phyloP scores from a whole-genome alignment of 2,888 invertebrate genomes.

The Galeopsomyia nigrocyanea region DNA sequence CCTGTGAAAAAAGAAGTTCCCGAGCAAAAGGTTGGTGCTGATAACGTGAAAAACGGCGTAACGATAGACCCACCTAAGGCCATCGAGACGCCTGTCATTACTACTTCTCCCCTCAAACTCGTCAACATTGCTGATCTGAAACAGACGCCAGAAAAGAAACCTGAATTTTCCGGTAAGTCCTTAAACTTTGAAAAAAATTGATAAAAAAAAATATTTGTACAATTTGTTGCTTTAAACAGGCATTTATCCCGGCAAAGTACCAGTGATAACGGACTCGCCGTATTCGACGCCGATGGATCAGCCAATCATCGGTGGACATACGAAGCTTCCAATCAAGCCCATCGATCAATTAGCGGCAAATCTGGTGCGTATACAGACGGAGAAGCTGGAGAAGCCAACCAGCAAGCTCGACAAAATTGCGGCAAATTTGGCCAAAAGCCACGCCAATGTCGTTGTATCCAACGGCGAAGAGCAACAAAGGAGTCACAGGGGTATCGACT shows the following conservation, averaged over 20 bases:
- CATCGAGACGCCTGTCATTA: conserved; percentile 65
- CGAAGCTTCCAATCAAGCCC: conserved; percentile 61
- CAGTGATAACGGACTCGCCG: conserved; percentile 39
- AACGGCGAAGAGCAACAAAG: conserved; percentile 52
- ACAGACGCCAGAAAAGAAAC: conserved; percentile 53
- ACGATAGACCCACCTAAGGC: conserved; percentile 50
- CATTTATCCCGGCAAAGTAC: conserved; percentile 42
- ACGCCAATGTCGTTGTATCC: conserved; percentile 43
- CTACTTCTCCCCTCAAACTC: conserved; percentile 62
- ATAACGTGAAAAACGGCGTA: conserved; percentile 36
- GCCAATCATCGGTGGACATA: conserved; percentile 49
- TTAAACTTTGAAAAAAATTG: neutral
- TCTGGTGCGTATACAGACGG: conserved; percentile 62
- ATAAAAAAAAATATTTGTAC: conserved; percentile 25
- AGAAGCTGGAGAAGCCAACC: conserved; percentile 60
- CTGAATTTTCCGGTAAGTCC: conserved; percentile 30
- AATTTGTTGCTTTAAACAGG: conserved; percentile 9
- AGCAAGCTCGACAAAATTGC: conserved; percentile 64
- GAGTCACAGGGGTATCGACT: conserved; percentile 61
- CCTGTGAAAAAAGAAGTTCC: conserved; percentile 31
- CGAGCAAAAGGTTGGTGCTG: conserved; percentile 7
- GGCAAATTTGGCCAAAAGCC: conserved; percentile 63
- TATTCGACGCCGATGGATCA: conserved; percentile 39
- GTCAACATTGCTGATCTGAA: conserved; percentile 58
- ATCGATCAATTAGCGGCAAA: conserved; percentile 65